Evolutionary conservation across 2,113 vertebrate genomes (phyloP).

Genomic region (Onychostruthus taczanowskii): DNA sequence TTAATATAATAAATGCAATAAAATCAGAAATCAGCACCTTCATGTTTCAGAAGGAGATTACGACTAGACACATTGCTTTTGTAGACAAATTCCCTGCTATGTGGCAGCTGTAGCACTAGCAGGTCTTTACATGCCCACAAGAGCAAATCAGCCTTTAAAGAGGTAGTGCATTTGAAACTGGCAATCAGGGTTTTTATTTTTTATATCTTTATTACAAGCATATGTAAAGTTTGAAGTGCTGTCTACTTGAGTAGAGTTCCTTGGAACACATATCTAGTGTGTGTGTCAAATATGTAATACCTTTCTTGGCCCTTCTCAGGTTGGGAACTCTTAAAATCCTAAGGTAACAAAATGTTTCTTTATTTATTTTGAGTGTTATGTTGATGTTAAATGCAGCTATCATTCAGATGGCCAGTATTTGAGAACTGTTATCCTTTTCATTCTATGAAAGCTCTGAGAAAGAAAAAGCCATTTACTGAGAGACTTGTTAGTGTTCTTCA

Average conservation of each 20-base stretch:
- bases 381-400: not conserved
- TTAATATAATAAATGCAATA: constrained; percentile 36
- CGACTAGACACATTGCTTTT: not conserved
- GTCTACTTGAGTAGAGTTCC: not conserved
- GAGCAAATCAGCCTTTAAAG: not conserved
- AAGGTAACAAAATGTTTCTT: not conserved
- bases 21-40: constrained; percentile 25
- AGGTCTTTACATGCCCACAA: not conserved
- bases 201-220: not conserved
- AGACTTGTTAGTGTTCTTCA: not conserved
- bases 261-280: not conserved
- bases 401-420: not conserved
- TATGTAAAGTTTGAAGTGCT: not conserved
- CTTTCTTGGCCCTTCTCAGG: not conserved
- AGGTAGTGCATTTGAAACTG: not conserved
- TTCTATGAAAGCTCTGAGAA: not conserved
- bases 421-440: not conserved
- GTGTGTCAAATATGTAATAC: not conserved
- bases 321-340: not conserved
- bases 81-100: not conserved
- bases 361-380: not conserved
- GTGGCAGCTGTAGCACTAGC: not conserved
- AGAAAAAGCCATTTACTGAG: not conserved
- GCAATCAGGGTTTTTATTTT: not conserved
- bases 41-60: not conserved